phyloP scores from a whole-genome alignment of 2,888 invertebrate species.

The Leucophenga maculata region DNA sequence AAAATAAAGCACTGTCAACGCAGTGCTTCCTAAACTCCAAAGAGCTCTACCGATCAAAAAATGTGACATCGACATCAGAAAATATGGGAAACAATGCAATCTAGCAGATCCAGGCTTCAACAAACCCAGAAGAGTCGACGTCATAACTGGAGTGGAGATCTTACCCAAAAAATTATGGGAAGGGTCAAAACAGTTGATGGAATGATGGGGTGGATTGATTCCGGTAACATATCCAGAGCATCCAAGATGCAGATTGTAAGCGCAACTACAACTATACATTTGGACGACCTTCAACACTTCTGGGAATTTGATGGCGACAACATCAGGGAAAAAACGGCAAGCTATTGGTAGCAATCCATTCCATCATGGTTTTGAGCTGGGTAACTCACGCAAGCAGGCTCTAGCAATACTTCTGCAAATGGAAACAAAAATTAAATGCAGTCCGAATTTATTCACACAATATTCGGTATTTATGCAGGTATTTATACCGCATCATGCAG shows the following conservation, averaged over 20 bases:
- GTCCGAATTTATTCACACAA: not conserved
- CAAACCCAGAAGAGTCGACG: not conserved
- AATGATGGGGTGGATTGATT: not conserved
- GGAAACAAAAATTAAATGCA: not conserved
- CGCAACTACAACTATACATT: not conserved
- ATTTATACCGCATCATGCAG: conserved; percentile 33
- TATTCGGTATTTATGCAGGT: conserved; percentile 39
- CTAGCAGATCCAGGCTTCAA: not conserved
- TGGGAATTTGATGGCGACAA: not conserved
- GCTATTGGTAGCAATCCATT: not conserved
- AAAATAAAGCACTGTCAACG: not conserved
- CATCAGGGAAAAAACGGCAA: not conserved
- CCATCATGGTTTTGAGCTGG: too few species aligned
- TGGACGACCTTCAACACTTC: too few species aligned
- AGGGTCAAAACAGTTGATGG: too few species aligned
- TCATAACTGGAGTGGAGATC: not conserved
- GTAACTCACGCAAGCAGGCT: too few species aligned
- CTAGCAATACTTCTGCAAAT: not conserved
- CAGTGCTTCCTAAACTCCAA: too few species aligned
- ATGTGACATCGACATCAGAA: not conserved
- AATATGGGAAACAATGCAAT: not conserved
- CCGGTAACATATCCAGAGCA: not conserved
- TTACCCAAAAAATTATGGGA: not conserved
- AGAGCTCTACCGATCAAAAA: too few species aligned
- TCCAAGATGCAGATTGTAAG: not conserved